phyloP scores from a whole-genome alignment of 2,797 vertebrate genomes.

The Channa striata region DNA sequence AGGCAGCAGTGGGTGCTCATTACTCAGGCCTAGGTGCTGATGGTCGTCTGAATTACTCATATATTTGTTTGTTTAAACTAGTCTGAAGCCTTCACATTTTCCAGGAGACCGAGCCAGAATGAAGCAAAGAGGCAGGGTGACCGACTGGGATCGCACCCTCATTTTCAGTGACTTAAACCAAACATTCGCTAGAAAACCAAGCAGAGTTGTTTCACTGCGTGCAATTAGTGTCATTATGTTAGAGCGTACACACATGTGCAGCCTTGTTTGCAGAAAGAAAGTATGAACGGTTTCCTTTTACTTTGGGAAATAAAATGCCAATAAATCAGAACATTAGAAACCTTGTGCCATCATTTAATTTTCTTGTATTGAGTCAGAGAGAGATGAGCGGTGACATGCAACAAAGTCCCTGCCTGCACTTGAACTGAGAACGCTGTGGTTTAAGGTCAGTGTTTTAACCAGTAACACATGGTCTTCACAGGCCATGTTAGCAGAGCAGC shows the following conservation, averaged over 20 bases:
- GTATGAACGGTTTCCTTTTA: constrained; percentile 6
- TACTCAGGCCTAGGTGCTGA: constrained; percentile 54
- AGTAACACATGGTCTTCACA: not conserved
- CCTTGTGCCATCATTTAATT: not conserved
- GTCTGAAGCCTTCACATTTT: constrained; percentile 67
- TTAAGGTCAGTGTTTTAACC: not conserved
- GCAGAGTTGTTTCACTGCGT: constrained; percentile 15
- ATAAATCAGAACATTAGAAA: not conserved
- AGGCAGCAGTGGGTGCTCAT: constrained; percentile 37
- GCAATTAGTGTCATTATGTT: constrained; percentile 14
- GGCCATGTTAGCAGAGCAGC: not conserved
- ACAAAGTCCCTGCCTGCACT: not conserved
- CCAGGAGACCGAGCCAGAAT: constrained; percentile 66
- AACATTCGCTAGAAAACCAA: constrained; percentile 36
- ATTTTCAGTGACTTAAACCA: constrained; percentile 48
- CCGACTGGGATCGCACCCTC: constrained; percentile 23
- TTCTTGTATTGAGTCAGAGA: not conserved
- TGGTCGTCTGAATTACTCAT: constrained; percentile 51
- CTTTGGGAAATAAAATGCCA: not conserved
- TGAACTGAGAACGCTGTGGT: not conserved
- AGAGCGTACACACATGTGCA: constrained; percentile 21
- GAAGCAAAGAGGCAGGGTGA: constrained; percentile 47
- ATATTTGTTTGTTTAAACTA: constrained; percentile 77
- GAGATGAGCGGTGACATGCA: not conserved
- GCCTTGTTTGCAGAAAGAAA: constrained; percentile 27